These are phyloP conservation scores for Brachypalpus laphriformis DNA, from an alignment of 2,888 invertebrate species.

Conservation along the genomic window DNA sequence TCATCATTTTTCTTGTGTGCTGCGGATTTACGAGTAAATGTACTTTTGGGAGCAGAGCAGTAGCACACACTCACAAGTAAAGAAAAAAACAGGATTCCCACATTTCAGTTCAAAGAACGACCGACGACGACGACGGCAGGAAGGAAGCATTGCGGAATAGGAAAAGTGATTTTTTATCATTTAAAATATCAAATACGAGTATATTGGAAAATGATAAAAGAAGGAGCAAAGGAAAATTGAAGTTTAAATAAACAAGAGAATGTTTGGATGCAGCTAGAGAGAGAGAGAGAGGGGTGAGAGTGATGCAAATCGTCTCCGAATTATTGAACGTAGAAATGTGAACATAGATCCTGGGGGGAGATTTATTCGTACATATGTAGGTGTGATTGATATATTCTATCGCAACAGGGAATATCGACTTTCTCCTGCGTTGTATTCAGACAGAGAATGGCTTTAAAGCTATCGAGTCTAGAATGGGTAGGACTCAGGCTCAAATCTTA, in stretches of 20 bases:
- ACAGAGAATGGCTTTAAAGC: no score
- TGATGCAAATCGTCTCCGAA: constrained; percentile 20
- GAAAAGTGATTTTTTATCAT: constrained; percentile 74
- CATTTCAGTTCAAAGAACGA: constrained; percentile 68
- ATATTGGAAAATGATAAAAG: constrained; percentile 63
- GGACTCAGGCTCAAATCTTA: no score
- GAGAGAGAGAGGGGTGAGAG: background rate
- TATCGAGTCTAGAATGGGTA: no score
- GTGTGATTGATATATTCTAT: constrained; percentile 51
- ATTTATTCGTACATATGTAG: constrained; percentile 22
- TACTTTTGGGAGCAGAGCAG: constrained; percentile 52
- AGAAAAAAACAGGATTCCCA: constrained; percentile 49
- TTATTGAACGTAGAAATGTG: constrained; percentile 26
- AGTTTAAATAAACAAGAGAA: constrained; percentile 63
- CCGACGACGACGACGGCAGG: constrained; percentile 25
- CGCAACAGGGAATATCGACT: background rate
- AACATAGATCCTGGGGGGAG: constrained; percentile 22
- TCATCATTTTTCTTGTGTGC: constrained; percentile 72
- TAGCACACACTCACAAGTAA: constrained; percentile 8
- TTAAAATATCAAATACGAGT: constrained; percentile 74
- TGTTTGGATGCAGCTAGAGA: constrained; percentile 33
- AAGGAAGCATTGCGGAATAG: constrained; percentile 71
- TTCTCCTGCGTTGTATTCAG: no score
- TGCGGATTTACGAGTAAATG: constrained; percentile 73
- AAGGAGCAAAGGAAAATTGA: constrained; percentile 40